Conservation (phyloP, 2,888 invertebrate genomes). For the Drosophila diplacantha region DNA sequence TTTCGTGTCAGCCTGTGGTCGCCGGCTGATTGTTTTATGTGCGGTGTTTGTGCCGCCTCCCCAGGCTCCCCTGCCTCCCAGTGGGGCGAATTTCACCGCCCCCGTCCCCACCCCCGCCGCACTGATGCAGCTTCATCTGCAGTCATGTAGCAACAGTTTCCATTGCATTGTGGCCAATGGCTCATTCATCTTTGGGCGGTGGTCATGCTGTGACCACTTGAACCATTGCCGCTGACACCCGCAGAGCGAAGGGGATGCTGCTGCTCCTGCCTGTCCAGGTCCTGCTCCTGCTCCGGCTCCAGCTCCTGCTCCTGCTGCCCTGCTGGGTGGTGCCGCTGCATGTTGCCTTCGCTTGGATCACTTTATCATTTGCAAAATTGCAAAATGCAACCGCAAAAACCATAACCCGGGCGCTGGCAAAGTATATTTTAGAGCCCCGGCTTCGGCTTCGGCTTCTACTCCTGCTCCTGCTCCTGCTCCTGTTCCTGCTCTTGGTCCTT, state of each 20-base stretch:
- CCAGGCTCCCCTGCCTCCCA: neutral
- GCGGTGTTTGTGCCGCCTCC: conserved; percentile 53
- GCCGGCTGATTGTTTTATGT: conserved; percentile 74
- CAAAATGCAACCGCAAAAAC: conserved; percentile 71
- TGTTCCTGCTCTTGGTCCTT: neutral
- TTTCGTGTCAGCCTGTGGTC: conserved; percentile 68
- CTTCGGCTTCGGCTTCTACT: neutral
- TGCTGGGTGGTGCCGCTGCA: conserved; percentile 4
- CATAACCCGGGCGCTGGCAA: conserved; percentile 66
- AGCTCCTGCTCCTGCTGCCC: neutral
- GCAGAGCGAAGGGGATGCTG: conserved; percentile 1
- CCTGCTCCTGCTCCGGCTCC: neutral
- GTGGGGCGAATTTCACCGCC: neutral
- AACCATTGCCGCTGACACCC: conserved; percentile 51
- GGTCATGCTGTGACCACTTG: conserved; percentile 65
- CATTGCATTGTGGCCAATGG: conserved; percentile 55
- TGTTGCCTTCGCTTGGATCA: conserved; percentile 46
- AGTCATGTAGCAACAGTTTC: conserved; percentile 39
- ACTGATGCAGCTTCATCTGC: conserved; percentile 28
- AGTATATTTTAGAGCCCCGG: conserved; percentile 58
- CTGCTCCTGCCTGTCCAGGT: neutral
- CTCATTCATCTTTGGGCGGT: conserved; percentile 64
- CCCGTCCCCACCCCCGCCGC: neutral
- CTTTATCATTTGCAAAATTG: conserved; percentile 72
- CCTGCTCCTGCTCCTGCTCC: neutral